A percentile compares a stretch with the other conserved stretches of the same genome.
Conservation (phyloP, 2,888 invertebrate species). For the Oxytorus armatus region DNA sequence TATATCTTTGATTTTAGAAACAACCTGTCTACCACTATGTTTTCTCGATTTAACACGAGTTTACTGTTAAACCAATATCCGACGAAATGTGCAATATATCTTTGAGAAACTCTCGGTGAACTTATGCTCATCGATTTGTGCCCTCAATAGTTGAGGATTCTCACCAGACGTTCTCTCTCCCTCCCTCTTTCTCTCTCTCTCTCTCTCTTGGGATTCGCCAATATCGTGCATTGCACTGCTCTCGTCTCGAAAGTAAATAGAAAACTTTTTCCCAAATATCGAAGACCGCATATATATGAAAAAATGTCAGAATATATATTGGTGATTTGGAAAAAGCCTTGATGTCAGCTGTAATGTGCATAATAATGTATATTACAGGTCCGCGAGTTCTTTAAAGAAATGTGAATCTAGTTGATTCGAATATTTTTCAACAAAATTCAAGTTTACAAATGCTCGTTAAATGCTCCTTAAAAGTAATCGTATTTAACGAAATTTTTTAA, state of each 20-base stretch:
- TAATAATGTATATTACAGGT: neutral
- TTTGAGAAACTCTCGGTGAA: slow-evolving; percentile 31
- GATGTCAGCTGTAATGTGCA: neutral
- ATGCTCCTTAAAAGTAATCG: no score
- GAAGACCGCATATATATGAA: slow-evolving; percentile 36
- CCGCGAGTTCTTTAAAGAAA: neutral
- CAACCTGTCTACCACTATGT: neutral
- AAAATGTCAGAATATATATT: slow-evolving; percentile 52
- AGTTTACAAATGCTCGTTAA: no score
- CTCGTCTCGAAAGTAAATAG: slow-evolving; percentile 42
- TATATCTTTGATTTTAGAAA: neutral
- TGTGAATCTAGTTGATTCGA: neutral
- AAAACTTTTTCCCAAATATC: slow-evolving; percentile 41
- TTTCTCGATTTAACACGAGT: slow-evolving; percentile 26
- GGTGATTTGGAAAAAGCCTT: slow-evolving; percentile 29
- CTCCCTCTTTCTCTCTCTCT: neutral
- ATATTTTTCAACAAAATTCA: neutral
- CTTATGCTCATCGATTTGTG: slow-evolving; percentile 30
- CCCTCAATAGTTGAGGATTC: slow-evolving; percentile 10
- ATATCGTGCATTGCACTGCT: slow-evolving; percentile 10
- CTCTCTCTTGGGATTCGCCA: slow-evolving; percentile 8
- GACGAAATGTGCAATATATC: slow-evolving; percentile 27
- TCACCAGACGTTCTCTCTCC: slow-evolving; percentile 11
- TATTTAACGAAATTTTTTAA: no score
- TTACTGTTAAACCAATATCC: slow-evolving; percentile 32